Evolutionary conservation across 2,113 vertebrate genomes (phyloP).

Genomic region (Calidris pugnax): DNA sequence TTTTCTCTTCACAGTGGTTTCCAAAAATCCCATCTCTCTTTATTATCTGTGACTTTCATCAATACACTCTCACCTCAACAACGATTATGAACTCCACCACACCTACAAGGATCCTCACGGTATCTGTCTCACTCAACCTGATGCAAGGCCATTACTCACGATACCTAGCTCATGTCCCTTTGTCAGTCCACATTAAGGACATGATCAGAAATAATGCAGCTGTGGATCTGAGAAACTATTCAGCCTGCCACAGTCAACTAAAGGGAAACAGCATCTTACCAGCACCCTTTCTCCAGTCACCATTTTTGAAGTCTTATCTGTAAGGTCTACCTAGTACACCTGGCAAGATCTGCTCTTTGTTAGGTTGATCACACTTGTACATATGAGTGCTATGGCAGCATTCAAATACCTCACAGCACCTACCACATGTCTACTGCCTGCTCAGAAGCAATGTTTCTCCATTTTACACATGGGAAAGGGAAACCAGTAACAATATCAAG

Average conservation of each 20-base stretch:
- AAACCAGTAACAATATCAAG: background rate
- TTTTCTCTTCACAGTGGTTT: background rate
- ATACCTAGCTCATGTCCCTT: background rate
- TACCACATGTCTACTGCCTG: background rate
- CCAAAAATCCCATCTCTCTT: background rate
- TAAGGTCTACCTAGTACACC: background rate
- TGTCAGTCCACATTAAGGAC: background rate
- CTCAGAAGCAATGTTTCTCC: background rate
- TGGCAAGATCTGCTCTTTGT: background rate
- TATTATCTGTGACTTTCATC: background rate
- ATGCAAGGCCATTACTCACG: background rate
- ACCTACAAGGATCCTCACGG: background rate
- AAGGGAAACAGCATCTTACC: background rate
- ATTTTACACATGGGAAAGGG: background rate
- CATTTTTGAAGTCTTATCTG: background rate
- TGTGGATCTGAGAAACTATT: background rate
- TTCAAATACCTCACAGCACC: background rate
- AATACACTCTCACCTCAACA: background rate
- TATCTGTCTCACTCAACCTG: background rate
- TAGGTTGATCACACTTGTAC: background rate
- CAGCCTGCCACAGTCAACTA: background rate
- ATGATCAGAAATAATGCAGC: background rate
- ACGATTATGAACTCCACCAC: background rate
- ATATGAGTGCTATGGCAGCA: fast-evolving
- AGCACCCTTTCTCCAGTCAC: fast-evolving